These are phyloP conservation scores for Proctacanthus coquilletti DNA, from an alignment of 1,140 invertebrate species.

Conservation along the genomic window DNA sequence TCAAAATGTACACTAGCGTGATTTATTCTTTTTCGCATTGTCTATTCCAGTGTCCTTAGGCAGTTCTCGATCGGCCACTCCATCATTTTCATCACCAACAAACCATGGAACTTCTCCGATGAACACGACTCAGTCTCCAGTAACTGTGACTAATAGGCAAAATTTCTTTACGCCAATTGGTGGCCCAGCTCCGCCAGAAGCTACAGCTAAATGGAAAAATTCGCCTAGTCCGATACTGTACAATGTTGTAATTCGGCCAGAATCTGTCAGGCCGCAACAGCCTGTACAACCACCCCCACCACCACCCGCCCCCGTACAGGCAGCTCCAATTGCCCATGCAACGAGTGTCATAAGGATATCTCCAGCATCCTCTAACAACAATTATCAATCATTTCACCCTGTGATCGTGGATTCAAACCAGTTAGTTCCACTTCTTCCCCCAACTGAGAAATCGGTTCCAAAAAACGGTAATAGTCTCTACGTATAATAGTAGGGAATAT, in stretches of 20 bases:
- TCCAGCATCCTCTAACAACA: slow-evolving; percentile 35
- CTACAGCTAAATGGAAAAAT: slow-evolving; percentile 20
- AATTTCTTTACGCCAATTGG: slow-evolving; percentile 79
- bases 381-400: slow-evolving; percentile 42
- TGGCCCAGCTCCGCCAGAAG: slow-evolving; percentile 37
- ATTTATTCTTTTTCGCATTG: slow-evolving; percentile 7
- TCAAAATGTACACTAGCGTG: background rate
- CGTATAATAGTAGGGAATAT: too few species aligned
- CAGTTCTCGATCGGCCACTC: slow-evolving; percentile 77
- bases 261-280: slow-evolving; percentile 36
- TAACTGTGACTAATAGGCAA: slow-evolving; percentile 43
- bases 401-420: slow-evolving; percentile 54
- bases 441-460: slow-evolving; percentile 20
- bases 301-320: slow-evolving; percentile 15
- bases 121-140: slow-evolving; percentile 44
- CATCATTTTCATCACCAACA: slow-evolving; percentile 67
- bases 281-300: slow-evolving; percentile 3
- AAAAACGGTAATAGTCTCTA: slow-evolving; percentile 31
- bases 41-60: slow-evolving; percentile 64
- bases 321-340: slow-evolving; percentile 31
- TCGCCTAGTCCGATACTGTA: slow-evolving; percentile 27
- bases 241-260: slow-evolving; percentile 30
- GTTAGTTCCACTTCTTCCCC: slow-evolving; percentile 41
- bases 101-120: slow-evolving; percentile 48
- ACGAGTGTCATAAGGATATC: slow-evolving; percentile 72